Base-by-base conservation (phyloP, 2,797 vertebrate genomes). In the Myripristis murdjan region DNA sequence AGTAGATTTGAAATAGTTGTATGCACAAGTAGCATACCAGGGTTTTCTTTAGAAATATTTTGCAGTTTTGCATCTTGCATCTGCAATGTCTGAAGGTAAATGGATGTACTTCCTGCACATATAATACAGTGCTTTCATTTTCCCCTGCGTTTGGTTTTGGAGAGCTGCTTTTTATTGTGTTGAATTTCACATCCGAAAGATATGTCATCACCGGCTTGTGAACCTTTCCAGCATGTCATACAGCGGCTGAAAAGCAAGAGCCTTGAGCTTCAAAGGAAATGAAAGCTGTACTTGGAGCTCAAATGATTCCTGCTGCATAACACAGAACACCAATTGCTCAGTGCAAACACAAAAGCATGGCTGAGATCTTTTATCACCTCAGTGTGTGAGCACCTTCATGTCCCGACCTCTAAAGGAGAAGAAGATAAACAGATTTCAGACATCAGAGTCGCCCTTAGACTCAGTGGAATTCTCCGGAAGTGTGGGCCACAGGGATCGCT, bases 191-290 rank as follows among this genome's bases (percentile, higher is more conserved):
- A 10, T 53, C 1, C 35, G 22, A n/a, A 64, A 41, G 11, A 68
- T 48, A 10, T 22, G 16, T 66, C 9, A 62, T 62, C 16, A 16
- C 39, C 1, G 10, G 48, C 56, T 47, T 12, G 15, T 37, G 3
- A 55, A 37, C 10, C 23, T 4, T 69, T 72, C 24, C 4, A 14
- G 26, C 3, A n/a, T 33, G 28, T 52, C 18, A 63, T 51, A 43
- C 47, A 48, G 15, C 18, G 9, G 0, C 20, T 60, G 46, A 68
- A 69, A 75, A 70, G 18, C 20, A 46, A 18, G 10, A 56, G 8
- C 77, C 57, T 81, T 64, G 46, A 11, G 14, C 35, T 68, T 57
- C 22, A 47, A 2, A 1, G 9, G 26, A 64, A 72, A 82, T 67
- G 12, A 70, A 74, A 70, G 39, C 16, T 20, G 10, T 10, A 16